These are phyloP conservation scores for Cryptoblepharus egeriae DNA, from an alignment of 2,797 vertebrate genomes.

Conservation along the genomic window DNA sequence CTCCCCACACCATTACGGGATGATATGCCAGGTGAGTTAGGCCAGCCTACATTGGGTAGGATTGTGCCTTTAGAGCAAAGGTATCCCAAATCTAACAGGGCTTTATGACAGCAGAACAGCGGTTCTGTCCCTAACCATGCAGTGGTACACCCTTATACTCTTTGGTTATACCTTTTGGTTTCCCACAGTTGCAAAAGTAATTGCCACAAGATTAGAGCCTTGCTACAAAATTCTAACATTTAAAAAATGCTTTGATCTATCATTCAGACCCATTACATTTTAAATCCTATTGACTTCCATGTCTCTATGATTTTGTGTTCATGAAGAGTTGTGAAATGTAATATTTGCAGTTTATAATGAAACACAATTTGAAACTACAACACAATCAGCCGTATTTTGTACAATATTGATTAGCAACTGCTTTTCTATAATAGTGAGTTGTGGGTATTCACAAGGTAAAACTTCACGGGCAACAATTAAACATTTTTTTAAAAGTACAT, in stretches of 20 bases:
- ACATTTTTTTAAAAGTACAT: conserved; percentile 57
- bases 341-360: background rate
- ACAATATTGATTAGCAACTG: conserved; percentile 30
- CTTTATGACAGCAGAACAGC: no score
- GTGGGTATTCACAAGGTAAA: conserved; percentile 58
- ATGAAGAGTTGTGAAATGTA: conserved; percentile 58
- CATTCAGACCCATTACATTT: conserved; percentile 17
- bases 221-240: conserved; percentile 31
- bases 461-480: conserved; percentile 59
- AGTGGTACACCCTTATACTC: background rate
- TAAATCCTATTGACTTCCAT: conserved; percentile 56
- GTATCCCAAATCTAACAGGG: conserved; percentile 14
- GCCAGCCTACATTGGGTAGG: no score
- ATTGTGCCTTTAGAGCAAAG: conserved; percentile 55
- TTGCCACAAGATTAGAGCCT: background rate
- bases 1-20: no score
- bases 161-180: background rate
- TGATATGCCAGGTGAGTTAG: no score
- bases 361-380: conserved; percentile 10
- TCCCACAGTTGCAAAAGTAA: background rate
- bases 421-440: conserved; percentile 27
- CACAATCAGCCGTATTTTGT: conserved; percentile 37
- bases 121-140: background rate
- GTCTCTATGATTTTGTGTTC: conserved; percentile 47
- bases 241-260: conserved; percentile 49